Evolutionary conservation across 2,888 invertebrate species (phyloP), one percentile per base, ranked within the genome.

Genomic region (Drosophila quinaria): DNA sequence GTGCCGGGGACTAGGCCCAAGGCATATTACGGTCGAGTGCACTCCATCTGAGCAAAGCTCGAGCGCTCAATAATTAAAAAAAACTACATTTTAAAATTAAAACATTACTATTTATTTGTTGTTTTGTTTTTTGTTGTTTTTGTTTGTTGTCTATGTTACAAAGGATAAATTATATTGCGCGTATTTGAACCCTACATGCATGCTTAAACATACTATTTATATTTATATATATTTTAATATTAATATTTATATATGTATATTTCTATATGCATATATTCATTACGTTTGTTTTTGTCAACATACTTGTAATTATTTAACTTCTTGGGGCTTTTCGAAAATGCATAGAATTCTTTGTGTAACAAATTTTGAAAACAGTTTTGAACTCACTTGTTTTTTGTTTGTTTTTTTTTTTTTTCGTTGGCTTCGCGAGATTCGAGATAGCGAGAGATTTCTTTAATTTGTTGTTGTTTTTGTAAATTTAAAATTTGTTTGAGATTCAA

Each of bases 121-220:
- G n/a, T 35, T 55, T 49, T 11, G 50, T 46, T 51, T 67, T 74
- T 22, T 50, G 15, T 39, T 47, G 64, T 31, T 50, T n/a, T 9
- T 55, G 15, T 37, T 33, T 25, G 29, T 33, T 50, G 78, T 78
- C 82, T 83, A 83, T 83, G 42, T 83, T 83, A 83, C 83, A 83
- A 51, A 64, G 88, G 72, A 81, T 88, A 83, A 63, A 81, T 80
- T 89, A 90, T 89, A 89, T 83, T 83, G 90, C 83, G 90, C 90
- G 86, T 86, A 72, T 72, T 80, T 78, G 72, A 79, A 79, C 58
- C 61, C 82, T 78, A 83, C 86, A 68, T 83, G 82, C 77, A 76
- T 74, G 61, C 74, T 60, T 72, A 72, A 72, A 62, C 22, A 35
- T 54, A 65, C 29, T 74, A 35, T 41, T 39, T 56, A 56, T 79